Conservation (phyloP, 1,140 invertebrate species). For the Brachionus koreanus region DNA sequence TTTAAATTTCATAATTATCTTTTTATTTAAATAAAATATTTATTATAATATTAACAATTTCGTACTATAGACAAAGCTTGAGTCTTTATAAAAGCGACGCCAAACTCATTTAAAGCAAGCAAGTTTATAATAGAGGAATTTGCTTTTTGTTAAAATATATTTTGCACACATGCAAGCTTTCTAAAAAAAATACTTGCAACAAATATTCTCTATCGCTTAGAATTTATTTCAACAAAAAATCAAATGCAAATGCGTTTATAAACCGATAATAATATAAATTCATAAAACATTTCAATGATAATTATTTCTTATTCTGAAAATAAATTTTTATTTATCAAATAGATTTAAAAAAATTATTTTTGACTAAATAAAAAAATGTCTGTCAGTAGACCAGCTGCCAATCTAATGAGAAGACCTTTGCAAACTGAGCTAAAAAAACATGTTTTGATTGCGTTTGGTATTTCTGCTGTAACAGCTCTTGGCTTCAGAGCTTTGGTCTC, state of each 20-base stretch:
- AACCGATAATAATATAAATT: conserved; percentile 21
- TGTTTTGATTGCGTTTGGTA: neutral
- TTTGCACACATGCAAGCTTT: neutral
- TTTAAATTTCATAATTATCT: too few relatives aligned
- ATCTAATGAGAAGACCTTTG: conserved; percentile 18
- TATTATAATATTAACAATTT: neutral
- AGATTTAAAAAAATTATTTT: neutral
- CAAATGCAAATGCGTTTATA: conserved; percentile 26
- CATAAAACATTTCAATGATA: conserved; percentile 18
- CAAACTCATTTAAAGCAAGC: too few relatives aligned
- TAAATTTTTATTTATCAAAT: neutral
- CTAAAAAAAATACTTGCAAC: neutral
- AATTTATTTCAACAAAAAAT: conserved; percentile 1
- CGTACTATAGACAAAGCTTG: neutral
- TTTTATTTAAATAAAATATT: too few relatives aligned
- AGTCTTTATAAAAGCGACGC: too few relatives aligned
- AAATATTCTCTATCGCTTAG: neutral
- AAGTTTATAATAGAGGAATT: too few relatives aligned
- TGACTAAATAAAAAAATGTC: conserved; percentile 30
- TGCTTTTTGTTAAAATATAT: neutral
- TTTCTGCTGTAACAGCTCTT: neutral
- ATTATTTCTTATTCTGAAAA: neutral
- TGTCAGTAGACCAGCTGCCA: conserved; percentile 9
- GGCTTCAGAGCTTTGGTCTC: neutral
- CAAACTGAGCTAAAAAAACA: conserved; percentile 35